Evolutionary conservation across 2,888 invertebrate genomes (phyloP), one percentile per base, ranked within the genome.

Genomic region (Cheilosia vernalis): DNA sequence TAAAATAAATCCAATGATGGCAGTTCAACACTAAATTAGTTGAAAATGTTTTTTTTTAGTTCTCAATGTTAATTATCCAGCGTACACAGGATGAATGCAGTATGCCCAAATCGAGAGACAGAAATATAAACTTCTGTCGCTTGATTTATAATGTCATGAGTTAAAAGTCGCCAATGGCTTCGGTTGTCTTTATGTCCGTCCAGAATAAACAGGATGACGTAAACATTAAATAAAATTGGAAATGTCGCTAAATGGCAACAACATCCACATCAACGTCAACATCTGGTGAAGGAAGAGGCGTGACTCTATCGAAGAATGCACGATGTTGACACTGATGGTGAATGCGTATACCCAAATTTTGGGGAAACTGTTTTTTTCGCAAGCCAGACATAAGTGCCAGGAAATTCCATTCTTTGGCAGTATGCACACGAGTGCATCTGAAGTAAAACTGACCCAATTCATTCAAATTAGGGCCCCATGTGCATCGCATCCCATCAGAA

Each of bases 61-160:
- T 33, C 47, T 55, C 37, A 58, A 69, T 69, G 56, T 44, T 44
- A 69, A 69, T 58, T 47, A 27, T 9, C n/a, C 19, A 13, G 40
- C 27, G 21, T 19, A 19, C 47, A 19, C 60, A 6, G 5, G 4
- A n/a, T 17, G 47, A 47, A 47, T 47, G 47, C 47, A 19, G 47
- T 47, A 24, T 58, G 51, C 19, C 76, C 51, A 77, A 77, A 58
- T 77, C 42, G 21, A 53, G 67, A 15, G 37, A 27, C 2, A 10
- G 37, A 47, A 21, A 24, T 40, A 24, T 24, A 49, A 42, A 40
- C 17, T 42, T 42, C 13, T 51, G 30, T 21, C n/a, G 42, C 4
- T 51, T 77, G 76, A 77, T 77, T 77, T 77, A 77, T 77, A 44
- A 33, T 44, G 42, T 53, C 76, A 15, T 30, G 15, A 51, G 67